Evolutionary conservation across 2,888 invertebrate species (phyloP), one percentile per base, ranked within the genome.

Genomic region (Brachyopa scutellaris): DNA sequence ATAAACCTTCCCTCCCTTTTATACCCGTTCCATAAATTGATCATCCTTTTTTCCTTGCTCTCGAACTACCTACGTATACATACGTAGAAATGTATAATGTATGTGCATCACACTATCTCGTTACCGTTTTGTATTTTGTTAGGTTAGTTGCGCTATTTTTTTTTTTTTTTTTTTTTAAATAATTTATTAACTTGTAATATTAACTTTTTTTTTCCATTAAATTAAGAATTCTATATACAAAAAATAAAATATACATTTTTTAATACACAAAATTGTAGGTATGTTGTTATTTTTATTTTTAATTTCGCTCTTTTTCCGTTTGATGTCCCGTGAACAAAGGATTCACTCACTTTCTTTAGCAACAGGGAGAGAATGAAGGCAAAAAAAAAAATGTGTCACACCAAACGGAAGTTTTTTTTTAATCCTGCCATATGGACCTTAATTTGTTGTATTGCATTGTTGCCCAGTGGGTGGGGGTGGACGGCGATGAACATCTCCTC

Each of bases 401-500:
- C 84, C 85, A 83, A 83, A 82, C 76, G 76, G 72, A 82, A 82
- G 70, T 86, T 26, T 26, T 5, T 87, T 89, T 88, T 88, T 89
- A 90, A 90, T 90, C 87, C 88, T 86, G 89, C 90, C 90, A 90
- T 90, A 90, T 90, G 90, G 89, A 89, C 89, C 84, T 87, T 87
- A 86, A 87, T 87, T 87, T 85, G 78, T 77, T 72, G 76, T 70
- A 23, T 19, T 57, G 45, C 26, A 40, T 23, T 21, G 26, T 9
- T 3, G 23, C 9, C n/a, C 9, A 29, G 40, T 70, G 45, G 40
- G 62, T 55, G 7, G 40, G 8, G 40, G 49, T 53, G 26, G 17
- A 26, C n/a, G 33, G 55, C 42, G 23, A 51, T n/a, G 72, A 59
- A 59, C 51, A 78, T 64, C 19, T 33, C n/a, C 38, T 66, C 33